Conservation (phyloP, 37 sponge, comb jelly and placozoan species). For the Hormiphora californensis region DNA sequence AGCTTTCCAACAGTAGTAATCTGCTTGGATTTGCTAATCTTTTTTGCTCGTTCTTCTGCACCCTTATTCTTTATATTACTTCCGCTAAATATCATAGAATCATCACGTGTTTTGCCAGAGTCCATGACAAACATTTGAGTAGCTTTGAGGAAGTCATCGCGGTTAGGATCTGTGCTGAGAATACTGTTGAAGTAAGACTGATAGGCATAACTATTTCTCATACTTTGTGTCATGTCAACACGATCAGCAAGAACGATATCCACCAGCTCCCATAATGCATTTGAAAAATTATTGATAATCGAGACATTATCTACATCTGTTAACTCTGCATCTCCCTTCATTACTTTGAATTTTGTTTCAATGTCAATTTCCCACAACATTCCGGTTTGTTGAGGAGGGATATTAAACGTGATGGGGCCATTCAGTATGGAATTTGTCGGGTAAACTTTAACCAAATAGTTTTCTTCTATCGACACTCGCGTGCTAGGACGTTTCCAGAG, state of each 20-base stretch:
- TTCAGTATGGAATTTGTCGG: neutral
- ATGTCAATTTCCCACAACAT: neutral
- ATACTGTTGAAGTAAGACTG: neutral
- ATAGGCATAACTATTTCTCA: slow-evolving; percentile 11
- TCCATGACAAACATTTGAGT: neutral
- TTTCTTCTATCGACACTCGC: neutral
- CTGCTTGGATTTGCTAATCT: neutral
- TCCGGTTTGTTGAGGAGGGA: neutral
- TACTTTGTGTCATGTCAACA: neutral
- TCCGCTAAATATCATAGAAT: neutral
- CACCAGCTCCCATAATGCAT: neutral
- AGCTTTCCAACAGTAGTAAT: neutral
- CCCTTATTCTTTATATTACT: neutral
- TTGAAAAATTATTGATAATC: neutral
- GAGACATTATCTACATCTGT: neutral
- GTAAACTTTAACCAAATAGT: neutral
- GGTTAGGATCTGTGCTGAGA: neutral
- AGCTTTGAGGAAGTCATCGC: neutral
- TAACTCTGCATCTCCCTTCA: neutral
- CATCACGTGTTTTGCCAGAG: neutral
- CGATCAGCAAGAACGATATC: neutral
- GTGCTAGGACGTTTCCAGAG: neutral
- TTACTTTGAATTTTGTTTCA: neutral
- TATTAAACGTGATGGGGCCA: neutral
- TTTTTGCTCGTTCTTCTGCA: neutral